These are phyloP conservation scores for Eulemur rubriventer DNA, from an alignment of 2,797 vertebrate species.

Conservation along the genomic window DNA sequence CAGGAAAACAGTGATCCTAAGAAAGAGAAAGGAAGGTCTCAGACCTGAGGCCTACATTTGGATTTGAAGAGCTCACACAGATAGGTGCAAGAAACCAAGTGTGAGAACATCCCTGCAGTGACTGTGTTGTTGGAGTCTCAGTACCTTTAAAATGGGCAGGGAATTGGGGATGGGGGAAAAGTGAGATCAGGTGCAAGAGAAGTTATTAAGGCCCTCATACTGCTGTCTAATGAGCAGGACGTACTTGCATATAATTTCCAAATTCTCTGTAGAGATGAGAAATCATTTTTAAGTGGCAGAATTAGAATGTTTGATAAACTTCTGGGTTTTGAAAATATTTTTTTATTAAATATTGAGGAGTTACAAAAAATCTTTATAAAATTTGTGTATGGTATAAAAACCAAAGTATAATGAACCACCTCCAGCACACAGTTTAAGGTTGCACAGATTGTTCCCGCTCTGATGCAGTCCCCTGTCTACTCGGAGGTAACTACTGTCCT, in stretches of 20 bases:
- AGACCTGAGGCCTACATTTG: neutral
- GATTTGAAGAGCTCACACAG: neutral
- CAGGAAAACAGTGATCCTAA: neutral
- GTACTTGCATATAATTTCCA: neutral
- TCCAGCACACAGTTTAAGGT: neutral
- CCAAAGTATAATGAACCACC: neutral
- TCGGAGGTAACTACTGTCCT: neutral
- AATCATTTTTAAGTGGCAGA: neutral
- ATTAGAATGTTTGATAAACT: neutral
- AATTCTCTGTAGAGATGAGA: neutral
- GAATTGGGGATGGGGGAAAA: neutral
- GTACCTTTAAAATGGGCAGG: fast-evolving
- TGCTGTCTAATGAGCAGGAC: neutral
- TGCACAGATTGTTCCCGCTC: neutral
- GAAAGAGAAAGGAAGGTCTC: neutral
- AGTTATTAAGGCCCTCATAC: neutral
- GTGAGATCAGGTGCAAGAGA: too few species aligned
- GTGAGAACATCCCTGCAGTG: neutral
- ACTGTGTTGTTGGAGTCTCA: fast-evolving
- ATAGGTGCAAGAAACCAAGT: neutral
- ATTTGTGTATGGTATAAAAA: neutral
- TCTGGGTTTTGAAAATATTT: neutral
- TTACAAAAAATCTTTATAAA: neutral
- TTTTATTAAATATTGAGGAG: neutral
- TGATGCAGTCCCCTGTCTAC: fast-evolving